These are phyloP conservation scores for Lycocorax pyrrhopterus DNA, from an alignment of 2,113 vertebrate species.

Conservation along the genomic window DNA sequence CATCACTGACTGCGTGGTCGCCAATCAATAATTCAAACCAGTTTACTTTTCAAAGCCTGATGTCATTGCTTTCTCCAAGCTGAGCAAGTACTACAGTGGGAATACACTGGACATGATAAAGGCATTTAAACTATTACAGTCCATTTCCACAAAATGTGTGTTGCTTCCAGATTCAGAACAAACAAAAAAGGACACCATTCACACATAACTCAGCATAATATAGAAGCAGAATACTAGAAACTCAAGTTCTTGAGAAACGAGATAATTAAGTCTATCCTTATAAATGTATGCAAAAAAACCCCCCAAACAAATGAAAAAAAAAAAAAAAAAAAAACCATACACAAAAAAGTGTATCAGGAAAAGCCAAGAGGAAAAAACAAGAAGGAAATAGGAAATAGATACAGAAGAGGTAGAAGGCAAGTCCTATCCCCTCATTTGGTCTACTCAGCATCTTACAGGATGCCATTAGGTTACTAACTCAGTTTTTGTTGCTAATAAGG, in stretches of 20 bases:
- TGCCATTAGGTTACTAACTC: not conserved
- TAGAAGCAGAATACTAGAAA: not conserved
- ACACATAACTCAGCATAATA: not conserved
- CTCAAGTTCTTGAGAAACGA: not conserved
- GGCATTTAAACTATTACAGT: not conserved
- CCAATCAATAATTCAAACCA: slow-evolving; percentile 26
- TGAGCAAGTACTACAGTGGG: not conserved
- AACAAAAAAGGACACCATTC: not conserved
- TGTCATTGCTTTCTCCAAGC: slow-evolving; percentile 1
- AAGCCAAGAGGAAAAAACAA: not conserved
- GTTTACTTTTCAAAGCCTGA: slow-evolving; percentile 20
- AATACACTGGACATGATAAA: not conserved
- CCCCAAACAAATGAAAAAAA: not conserved
- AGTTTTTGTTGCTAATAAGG: not conserved
- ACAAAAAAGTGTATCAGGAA: not conserved
- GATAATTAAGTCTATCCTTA: not conserved
- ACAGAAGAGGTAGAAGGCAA: not conserved
- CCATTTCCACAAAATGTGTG: not conserved
- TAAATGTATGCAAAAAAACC: not conserved
- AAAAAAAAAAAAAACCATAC: not conserved
- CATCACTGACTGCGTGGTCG: not conserved
- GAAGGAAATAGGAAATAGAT: not conserved
- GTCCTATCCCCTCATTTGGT: not conserved
- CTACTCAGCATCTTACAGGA: not conserved
- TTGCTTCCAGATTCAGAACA: not conserved